Conservation (phyloP, 2,888 invertebrate species). For the Tyria jacobaeae region DNA sequence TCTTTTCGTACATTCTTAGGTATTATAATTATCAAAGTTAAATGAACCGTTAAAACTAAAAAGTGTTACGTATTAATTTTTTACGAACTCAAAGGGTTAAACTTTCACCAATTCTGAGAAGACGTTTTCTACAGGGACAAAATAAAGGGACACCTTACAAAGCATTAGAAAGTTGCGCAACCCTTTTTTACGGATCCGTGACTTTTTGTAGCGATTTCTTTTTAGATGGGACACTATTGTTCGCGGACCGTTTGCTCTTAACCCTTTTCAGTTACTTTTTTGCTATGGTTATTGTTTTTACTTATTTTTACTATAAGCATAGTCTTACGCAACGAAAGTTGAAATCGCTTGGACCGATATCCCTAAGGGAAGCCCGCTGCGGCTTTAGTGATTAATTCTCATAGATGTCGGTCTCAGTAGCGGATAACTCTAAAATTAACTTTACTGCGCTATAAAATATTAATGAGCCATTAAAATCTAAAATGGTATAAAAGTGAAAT, state of each 20-base stretch:
- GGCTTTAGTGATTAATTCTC: slow-evolving; percentile 67
- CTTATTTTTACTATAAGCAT: slow-evolving; percentile 61
- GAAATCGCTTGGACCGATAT: slow-evolving; percentile 33
- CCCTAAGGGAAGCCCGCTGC: slow-evolving; percentile 42
- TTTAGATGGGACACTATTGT: slow-evolving; percentile 77
- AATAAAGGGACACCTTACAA: slow-evolving; percentile 79
- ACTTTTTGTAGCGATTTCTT: slow-evolving; percentile 73
- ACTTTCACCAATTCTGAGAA: slow-evolving; percentile 82
- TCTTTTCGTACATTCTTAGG: slow-evolving; percentile 43
- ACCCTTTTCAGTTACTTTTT: slow-evolving; percentile 83
- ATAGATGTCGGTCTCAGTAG: slow-evolving; percentile 77
- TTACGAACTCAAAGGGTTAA: slow-evolving; percentile 63
- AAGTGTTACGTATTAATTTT: slow-evolving; percentile 54
- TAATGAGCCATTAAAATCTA: slow-evolving; percentile 85
- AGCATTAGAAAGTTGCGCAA: slow-evolving; percentile 86
- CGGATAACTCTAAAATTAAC: slow-evolving; percentile 83
- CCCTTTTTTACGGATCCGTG: slow-evolving; percentile 79
- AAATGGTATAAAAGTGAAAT: slow-evolving; percentile 85
- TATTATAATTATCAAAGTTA: slow-evolving; percentile 59
- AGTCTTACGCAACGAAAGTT: slow-evolving; percentile 44
- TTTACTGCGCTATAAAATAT: slow-evolving; percentile 82
- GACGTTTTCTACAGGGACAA: slow-evolving; percentile 55
- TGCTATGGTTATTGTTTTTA: slow-evolving; percentile 68
- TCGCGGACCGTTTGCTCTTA: slow-evolving; percentile 74
- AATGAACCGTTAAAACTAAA: slow-evolving; percentile 62